phyloP scores from a whole-genome alignment of 2,113 vertebrate species.

The Lagopus muta region DNA sequence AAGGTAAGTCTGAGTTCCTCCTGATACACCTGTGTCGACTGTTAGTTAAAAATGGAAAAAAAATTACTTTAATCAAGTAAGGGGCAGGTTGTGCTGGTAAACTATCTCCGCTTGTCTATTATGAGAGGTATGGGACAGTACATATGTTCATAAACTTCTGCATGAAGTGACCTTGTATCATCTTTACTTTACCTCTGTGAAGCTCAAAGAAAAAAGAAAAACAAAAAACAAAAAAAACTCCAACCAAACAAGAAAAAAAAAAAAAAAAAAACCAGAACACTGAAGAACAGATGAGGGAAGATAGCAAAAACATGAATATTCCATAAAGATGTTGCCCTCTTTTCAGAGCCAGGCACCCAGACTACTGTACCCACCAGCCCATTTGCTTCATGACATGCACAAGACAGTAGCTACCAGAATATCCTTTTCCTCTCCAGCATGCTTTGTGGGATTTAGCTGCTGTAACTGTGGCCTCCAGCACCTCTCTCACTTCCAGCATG shows the following conservation, averaged over 20 bases:
- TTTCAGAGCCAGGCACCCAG: background rate
- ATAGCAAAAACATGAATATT: background rate
- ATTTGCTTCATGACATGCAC: background rate
- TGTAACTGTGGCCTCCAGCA: background rate
- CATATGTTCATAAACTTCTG: background rate
- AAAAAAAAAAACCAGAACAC: background rate
- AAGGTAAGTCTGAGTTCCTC: background rate
- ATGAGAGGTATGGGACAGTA: background rate
- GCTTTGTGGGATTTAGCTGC: background rate
- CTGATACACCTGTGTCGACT: background rate
- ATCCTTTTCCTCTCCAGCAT: background rate
- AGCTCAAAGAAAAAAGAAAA: background rate
- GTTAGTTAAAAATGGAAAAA: background rate
- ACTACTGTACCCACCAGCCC: background rate
- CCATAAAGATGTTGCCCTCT: background rate
- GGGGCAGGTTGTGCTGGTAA: background rate
- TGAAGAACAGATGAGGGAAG: background rate
- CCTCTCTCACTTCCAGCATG: background rate
- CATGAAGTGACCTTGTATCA: background rate
- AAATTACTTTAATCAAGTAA: background rate
- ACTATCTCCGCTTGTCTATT: background rate
- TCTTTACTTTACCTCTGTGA: background rate
- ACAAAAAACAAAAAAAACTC: background rate
- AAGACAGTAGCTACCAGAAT: background rate
- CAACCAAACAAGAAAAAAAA: too few relatives aligned